Percentiles rank a stretch among this genome's conserved stretches.
phyloP scores from a whole-genome alignment of 2,113 vertebrate genomes.

The Mus spicilegus region DNA sequence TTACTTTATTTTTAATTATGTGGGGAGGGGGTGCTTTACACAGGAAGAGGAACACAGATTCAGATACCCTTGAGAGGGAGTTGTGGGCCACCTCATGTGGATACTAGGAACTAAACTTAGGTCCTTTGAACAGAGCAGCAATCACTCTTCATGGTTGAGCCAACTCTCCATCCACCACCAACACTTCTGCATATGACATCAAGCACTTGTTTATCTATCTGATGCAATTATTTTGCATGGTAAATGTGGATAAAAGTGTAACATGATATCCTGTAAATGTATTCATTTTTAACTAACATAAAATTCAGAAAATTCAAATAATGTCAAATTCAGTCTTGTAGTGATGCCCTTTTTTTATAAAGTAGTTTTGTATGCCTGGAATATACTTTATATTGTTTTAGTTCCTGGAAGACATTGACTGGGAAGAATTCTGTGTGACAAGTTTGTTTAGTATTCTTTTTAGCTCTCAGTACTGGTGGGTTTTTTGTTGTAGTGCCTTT shows the following conservation, averaged over 20 bases:
- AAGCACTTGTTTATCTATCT: background rate
- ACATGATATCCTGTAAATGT: background rate
- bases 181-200: background rate
- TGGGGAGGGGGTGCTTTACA: background rate
- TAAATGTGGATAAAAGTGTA: background rate
- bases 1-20: background rate
- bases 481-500: background rate
- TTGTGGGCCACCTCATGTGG: background rate
- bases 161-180: background rate
- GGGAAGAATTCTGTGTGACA: background rate
- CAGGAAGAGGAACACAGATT: background rate
- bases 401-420: background rate
- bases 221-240: too few relatives aligned
- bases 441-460: background rate
- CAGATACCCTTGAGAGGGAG: background rate
- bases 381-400: background rate
- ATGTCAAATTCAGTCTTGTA: too few relatives aligned
- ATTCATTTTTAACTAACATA: background rate
- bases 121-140: background rate
- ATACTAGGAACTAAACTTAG: background rate
- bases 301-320: background rate
- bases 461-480: background rate
- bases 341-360: background rate
- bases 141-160: background rate
- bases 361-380: background rate